Evolutionary conservation across 64 coral and sea anemone species (phyloP), one percentile per base, ranked within the genome.

Genomic region (Trachythela sp.): DNA sequence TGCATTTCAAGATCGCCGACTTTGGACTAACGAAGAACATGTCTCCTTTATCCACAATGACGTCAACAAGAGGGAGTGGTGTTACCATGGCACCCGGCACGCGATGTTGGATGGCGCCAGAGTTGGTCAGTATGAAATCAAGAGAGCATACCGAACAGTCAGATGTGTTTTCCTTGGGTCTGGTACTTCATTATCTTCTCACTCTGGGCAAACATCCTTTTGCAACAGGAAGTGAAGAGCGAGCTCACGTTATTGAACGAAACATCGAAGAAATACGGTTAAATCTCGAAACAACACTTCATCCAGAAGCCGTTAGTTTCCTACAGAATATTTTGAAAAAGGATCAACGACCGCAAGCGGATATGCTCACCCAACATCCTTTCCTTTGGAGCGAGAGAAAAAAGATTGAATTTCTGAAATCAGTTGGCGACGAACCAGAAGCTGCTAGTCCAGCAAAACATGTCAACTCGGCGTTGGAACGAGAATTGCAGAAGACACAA

Each of bases 301-400:
- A 17, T 1, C 24, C 18, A 6, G 88, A 89, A 89, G 68, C 88
- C 24, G 48, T 70, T 36, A 33, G 48, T 83, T 43, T 89, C 17
- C 31, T 89, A 11, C 39, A 51, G 22, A 1, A 27, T 40, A 27
- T 89, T 39, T 43, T 89, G 13, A 41, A 45, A 13, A 37, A 72
- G 13, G 30, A 89, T 45, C 15, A 54, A n/a, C 88, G 88, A 13
- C 68, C 42, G 2, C 37, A 38, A 75, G 48, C 88, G 76, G 4
- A 9, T 1, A 8, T 83, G 0, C 30, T 75, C 0, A 29, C n/a
- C 15, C 31, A 48, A 17, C 88, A 89, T 89, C 41, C 72, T 8
- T 83, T 89, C 1, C 50, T 89, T 45, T 89, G 88, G 17, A 64
- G 18, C 8, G 56, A 5, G 56, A 22, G 8, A 27, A 64, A 64